Evolutionary conservation across 2,888 invertebrate species (phyloP).

Genomic region (Aphrophora alni): DNA sequence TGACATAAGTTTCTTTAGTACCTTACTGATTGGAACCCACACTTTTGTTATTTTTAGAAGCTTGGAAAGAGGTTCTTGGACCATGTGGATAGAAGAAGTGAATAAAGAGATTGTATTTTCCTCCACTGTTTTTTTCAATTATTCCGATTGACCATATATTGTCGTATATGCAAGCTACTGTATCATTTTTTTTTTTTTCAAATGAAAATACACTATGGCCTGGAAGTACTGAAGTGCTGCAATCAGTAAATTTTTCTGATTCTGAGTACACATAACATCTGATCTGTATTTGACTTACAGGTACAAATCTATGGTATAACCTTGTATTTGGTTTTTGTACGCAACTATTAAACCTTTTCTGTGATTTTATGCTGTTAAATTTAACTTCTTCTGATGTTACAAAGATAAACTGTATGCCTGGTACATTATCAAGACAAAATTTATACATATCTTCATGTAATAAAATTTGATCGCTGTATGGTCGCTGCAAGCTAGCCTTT

Average conservation of each 20-base stretch:
- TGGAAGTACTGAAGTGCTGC: no score
- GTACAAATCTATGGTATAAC: no score
- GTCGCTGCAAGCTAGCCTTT: background rate
- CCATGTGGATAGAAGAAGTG: no score
- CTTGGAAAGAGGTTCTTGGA: no score
- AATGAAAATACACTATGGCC: background rate
- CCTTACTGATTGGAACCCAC: conserved; percentile 14
- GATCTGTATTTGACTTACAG: no score
- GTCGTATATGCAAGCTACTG: background rate
- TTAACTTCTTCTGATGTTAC: background rate
- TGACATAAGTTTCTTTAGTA: conserved; percentile 4
- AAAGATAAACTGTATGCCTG: no score
- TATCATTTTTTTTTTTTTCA: no score
- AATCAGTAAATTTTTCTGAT: no score
- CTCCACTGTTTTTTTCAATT: background rate
- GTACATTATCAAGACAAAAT: conserved; percentile 13
- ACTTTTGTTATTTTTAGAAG: conserved; percentile 1
- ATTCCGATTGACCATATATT: background rate
- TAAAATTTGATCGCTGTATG: background rate
- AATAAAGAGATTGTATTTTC: background rate
- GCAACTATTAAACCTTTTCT: conserved; percentile 19
- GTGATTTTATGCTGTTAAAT: background rate
- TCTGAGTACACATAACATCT: no score
- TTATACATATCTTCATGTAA: background rate
- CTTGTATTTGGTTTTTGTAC: background rate